Base-by-base conservation (phyloP, 2,888 invertebrate species). In the Gari tellinella region DNA sequence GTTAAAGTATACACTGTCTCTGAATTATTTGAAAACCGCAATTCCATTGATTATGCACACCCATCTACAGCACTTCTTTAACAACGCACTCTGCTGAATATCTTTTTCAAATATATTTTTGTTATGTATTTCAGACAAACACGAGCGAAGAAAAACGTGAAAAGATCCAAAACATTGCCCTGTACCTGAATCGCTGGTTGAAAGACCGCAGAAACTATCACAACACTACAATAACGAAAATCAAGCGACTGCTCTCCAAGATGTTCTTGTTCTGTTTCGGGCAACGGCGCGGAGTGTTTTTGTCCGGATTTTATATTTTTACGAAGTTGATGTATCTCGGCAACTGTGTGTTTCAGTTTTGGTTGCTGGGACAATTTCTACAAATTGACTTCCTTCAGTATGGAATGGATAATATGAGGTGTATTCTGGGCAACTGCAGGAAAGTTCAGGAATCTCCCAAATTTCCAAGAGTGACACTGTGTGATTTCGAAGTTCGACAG, bases 381-480 rank as follows among this genome's bases (percentile, higher is more conserved):
- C 55, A 79, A 4, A 79, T 62, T 23, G 72, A 80, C 23, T 83
- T 66, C 41, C 70, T 70, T 37, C 25, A 72, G 21, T 83, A 77
- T 57, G 84, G 84, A 0, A 67, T 80, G 31, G 82, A 85, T 31
- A 68, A 76, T 10, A 25, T 85, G 12, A 49, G 52, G 19, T 58
- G 68, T 37, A 45, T 82, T n/a, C 45, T 61, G 15, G 53, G 53
- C 0, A 51, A 69, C 1, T 72, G 75, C 10, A 63, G 75, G 10
- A 70, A 57, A 49, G 63, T 61, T 51, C 51, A 48, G 14, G 80
- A 72, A 40, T 78, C 80, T 0, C 73, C 73, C n/a, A 56, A 78
- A n/a, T 85, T 85, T 64, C 85, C 85, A 0, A 66, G 85, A 0
- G 83, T 85, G 23, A 85, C 85, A n/a, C 40, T 82, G 19, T 85